Evolutionary conservation across 2,113 vertebrate species (phyloP), one percentile per base, ranked within the genome.

Genomic region (Trochalopteron elliotii): DNA sequence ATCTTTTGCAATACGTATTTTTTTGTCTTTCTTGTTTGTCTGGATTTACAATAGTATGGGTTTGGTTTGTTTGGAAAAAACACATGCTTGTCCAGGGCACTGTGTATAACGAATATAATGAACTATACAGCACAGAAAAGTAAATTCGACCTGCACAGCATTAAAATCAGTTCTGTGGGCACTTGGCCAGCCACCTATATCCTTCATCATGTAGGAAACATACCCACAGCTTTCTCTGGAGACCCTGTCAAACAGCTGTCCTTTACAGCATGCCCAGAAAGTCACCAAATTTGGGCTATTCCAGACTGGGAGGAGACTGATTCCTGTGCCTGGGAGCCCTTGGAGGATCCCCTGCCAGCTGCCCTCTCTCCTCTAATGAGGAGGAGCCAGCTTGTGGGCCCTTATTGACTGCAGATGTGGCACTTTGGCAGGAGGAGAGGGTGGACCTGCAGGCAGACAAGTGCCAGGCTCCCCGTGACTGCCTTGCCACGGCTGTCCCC

Each of bases 221-320:
- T 97, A 93, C 92, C 90, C 96, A 93, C 88, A 95, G 92, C 96
- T 90, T 97, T 89, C 96, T 92, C 96, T 90, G 94, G 95, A 96
- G 96, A 96, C 96, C 90, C 93, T 94, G 92, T 96, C 96, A 95
- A 96, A 96, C 96, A 97, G 96, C 96, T 96, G 96, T 97, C 93
- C 95, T 96, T 96, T 96, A 93, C 95, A 96, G 96, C 93, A 71
- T 95, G 93, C 96, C 96, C 96, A 95, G 94, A 96, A 96, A 96
- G 96, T 78, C 96, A 96, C 96, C 96, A 92, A 96, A 97, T 96
- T 93, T 96, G 95, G 96, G 96, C 92, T 96, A 69, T 96, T 97
- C 94, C 95, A 96, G 95, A 94, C 94, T 93, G 87, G 92, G 94
- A 93, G 94, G 94, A 93, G 83, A 95, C 94, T 93, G 92, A 94